These are phyloP conservation scores for Aselliscus stoliczkanus DNA, from an alignment of 2,797 vertebrate genomes.

Conservation along the genomic window DNA sequence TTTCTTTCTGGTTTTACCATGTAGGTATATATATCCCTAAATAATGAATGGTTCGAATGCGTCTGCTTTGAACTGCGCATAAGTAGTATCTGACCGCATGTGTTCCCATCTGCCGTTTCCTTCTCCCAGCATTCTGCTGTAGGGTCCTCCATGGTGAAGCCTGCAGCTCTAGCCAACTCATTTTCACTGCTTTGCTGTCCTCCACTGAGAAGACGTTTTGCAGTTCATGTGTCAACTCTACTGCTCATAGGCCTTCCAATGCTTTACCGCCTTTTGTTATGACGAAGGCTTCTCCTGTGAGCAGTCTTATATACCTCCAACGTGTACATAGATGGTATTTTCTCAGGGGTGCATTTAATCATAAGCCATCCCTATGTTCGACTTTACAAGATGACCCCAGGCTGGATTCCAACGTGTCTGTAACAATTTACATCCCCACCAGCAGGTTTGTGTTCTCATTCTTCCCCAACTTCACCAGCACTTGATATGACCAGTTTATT, in stretches of 20 bases:
- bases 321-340: rapidly evolving
- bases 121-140: not conserved
- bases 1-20: not conserved
- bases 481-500: not conserved
- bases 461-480: not conserved
- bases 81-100: no score
- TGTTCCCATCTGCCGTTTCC: not conserved
- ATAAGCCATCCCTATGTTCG: not conserved
- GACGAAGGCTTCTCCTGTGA: not conserved
- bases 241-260: rapidly evolving
- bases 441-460: rapidly evolving
- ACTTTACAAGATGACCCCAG: not conserved
- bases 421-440: not conserved
- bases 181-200: not conserved
- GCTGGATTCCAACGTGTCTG: rapidly evolving
- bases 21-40: no score
- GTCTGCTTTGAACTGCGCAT: not conserved
- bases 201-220: not conserved
- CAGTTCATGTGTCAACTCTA: not conserved
- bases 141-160: not conserved
- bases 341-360: not conserved
- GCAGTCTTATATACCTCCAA: rapidly evolving
- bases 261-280: not conserved
- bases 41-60: not conserved
- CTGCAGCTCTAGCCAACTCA: not conserved